phyloP scores from a whole-genome alignment of 2,888 invertebrate genomes.

The Eristalis tenax region DNA sequence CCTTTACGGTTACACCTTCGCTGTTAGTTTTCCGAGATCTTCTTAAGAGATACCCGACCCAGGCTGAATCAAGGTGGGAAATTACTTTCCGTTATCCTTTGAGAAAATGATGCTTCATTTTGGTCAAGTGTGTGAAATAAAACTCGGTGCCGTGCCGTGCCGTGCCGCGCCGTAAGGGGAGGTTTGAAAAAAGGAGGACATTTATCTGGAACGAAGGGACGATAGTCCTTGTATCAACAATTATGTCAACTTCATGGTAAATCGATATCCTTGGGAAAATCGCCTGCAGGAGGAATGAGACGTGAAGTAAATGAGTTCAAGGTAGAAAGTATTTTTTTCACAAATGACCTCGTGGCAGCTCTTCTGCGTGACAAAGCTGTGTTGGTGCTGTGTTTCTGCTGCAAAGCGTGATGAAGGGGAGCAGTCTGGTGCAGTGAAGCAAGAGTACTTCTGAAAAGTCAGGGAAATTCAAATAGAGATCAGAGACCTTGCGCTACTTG shows the following conservation, averaged over 20 bases:
- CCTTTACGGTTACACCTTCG: not conserved
- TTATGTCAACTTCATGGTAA: not conserved
- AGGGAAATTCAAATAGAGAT: too few species aligned
- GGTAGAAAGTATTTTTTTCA: not conserved
- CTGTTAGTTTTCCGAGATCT: not conserved
- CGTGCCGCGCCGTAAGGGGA: not conserved
- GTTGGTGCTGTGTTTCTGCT: too few species aligned
- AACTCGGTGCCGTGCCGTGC: not conserved
- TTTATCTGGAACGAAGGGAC: not conserved
- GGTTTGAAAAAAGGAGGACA: not conserved
- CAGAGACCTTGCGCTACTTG: too few species aligned
- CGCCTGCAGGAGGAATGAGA: not conserved
- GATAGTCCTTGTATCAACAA: not conserved
- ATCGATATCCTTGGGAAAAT: not conserved
- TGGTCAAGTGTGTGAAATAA: not conserved
- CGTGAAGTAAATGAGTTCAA: not conserved
- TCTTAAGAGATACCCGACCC: not conserved
- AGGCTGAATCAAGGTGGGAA: not conserved
- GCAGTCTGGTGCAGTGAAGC: too few species aligned
- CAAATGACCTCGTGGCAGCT: not conserved
- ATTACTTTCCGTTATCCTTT: constrained; percentile 6
- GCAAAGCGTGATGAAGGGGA: too few species aligned
- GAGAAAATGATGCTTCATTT: not conserved
- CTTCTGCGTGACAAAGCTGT: too few species aligned
- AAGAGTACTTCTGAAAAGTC: too few species aligned